Percentiles rank a stretch among this genome's conserved stretches.
These are phyloP conservation scores for Pyxicephalus adspersus DNA, from an alignment of 2,113 vertebrate species.

Conservation along the genomic window DNA sequence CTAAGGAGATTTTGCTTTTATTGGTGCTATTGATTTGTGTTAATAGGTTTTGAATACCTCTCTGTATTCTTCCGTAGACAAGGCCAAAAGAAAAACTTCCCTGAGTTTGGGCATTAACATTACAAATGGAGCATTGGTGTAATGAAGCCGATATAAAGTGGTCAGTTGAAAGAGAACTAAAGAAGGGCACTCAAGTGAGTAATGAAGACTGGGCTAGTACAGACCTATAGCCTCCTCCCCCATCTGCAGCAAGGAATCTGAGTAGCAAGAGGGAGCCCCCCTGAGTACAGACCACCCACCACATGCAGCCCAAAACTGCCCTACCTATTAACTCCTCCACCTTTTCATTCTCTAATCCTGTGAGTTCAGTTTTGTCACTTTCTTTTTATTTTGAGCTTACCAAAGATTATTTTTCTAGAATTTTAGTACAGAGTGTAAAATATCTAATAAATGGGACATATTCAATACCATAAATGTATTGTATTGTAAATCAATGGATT, in stretches of 20 bases:
- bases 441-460: no score
- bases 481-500: no score
- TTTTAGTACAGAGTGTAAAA: no score
- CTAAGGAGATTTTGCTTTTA: conserved; percentile 99
- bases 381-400: background rate
- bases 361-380: background rate
- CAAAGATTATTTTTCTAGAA: background rate
- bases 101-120: conserved; percentile 96
- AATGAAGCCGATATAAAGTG: conserved; percentile 86
- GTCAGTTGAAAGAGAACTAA: conserved; percentile 87
- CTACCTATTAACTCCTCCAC: conserved; percentile 47
- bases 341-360: background rate
- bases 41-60: conserved; percentile 99
- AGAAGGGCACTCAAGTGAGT: conserved; percentile 99
- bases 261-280: conserved; percentile 66
- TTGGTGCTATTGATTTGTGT: conserved; percentile 99
- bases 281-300: conserved; percentile 76
- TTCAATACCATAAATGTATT: no score
- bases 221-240: conserved; percentile 67
- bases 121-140: conserved; percentile 90
- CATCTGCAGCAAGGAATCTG: conserved; percentile 75
- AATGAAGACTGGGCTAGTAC: conserved; percentile 89
- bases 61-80: conserved; percentile 90
- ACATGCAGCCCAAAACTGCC: conserved; percentile 53
- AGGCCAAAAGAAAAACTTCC: conserved; percentile 91